Base-by-base conservation (phyloP, 1,140 invertebrate species). In the Epicauta chinensis region DNA sequence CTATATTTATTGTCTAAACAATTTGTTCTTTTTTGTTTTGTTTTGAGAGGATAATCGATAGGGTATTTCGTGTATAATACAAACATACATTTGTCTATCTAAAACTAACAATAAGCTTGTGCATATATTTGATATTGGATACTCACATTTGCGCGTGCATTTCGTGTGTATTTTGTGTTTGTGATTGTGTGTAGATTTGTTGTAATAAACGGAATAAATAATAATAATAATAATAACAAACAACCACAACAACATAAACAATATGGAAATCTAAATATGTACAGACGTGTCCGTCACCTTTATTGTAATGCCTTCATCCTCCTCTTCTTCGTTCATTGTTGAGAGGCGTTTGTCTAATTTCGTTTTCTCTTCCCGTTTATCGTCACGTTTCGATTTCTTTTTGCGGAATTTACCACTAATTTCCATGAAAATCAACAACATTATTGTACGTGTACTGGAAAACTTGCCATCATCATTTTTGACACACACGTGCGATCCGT, bases 311-410 rank as follows among this genome's bases (percentile, higher is more conserved):
- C 71, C 70, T 11, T 34, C 76, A 50, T 80, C 76, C 58, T 77
- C 75, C 38, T 80, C 77, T 57, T 79, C 77, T 67, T 81, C 79
- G 14, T 71, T 68, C 78, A 80, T 81, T 16, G 75, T 79, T 11
- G 78, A 80, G 4, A 81, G 60, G 29, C 78, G 66, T 56, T 71
- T 71, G 29, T 68, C 67, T 30, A 68, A 43, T 57, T 73, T 73
- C 35, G 67, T 69, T 56, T 78, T 76, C 43, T 80, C 76, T 13
- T 79, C 77, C 34, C 66, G 72, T 37, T 76, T 67, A 3, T 76
- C 77, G 60, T 80, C 78, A 61, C 78, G 78, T 58, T 78, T 78
- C 7, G 72, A 68, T 50, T 77, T 69, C 56, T 77, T 79, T 56
- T 76, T 74, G 15, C 67, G 69, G 49, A 66, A 65, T 36, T 56